Evolutionary conservation across 2,888 invertebrate genomes (phyloP).

Genomic region (Atrina japonica): DNA sequence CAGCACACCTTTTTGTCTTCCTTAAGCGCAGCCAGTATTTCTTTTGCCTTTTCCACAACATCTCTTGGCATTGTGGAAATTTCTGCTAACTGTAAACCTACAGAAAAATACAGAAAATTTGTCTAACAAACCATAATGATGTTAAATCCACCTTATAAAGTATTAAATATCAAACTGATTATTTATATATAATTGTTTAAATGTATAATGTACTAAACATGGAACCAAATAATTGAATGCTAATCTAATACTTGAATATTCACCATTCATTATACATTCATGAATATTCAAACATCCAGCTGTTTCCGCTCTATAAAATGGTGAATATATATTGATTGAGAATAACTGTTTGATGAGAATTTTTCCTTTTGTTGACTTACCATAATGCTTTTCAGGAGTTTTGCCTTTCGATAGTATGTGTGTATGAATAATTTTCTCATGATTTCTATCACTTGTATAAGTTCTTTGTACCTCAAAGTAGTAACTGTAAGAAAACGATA

Average conservation of each 20-base stretch:
- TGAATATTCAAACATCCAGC: too few species aligned
- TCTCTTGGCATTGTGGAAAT: constrained; percentile 78
- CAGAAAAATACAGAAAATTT: not conserved
- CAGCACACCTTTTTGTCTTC: constrained; percentile 64
- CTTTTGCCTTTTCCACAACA: constrained; percentile 76
- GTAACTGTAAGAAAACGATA: constrained; percentile 70
- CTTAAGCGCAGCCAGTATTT: constrained; percentile 60
- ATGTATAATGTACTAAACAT: too few species aligned
- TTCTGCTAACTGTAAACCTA: constrained; percentile 80
- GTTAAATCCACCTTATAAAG: too few species aligned
- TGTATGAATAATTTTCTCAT: constrained; percentile 75
- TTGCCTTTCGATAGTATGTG: constrained; percentile 79
- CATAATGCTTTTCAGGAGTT: constrained; percentile 75
- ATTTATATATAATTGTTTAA: too few species aligned
- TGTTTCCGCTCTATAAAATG: too few species aligned
- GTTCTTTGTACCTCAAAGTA: constrained; percentile 74
- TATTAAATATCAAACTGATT: too few species aligned
- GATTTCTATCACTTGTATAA: constrained; percentile 66
- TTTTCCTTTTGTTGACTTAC: constrained; percentile 46
- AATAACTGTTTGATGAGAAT: not conserved
- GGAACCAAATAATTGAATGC: too few species aligned
- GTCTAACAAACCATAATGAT: not conserved
- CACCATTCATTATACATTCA: too few species aligned
- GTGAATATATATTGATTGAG: not conserved
- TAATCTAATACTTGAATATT: too few species aligned